Evolutionary conservation across 2,888 invertebrate genomes (phyloP), one percentile per base, ranked within the genome.

Genomic region (Sylvicola fuscatus): DNA sequence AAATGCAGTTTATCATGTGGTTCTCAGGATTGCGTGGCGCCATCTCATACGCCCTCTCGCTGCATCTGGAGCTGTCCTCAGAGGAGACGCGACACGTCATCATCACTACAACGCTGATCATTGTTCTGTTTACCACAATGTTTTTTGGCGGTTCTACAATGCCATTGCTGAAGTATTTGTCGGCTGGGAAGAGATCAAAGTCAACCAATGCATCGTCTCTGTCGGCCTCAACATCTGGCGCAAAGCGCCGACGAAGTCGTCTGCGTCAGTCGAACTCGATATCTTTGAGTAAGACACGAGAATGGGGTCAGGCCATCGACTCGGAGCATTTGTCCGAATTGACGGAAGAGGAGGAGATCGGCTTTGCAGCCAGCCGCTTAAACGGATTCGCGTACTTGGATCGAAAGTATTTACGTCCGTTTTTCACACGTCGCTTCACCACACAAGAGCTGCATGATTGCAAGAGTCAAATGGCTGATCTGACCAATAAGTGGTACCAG

Each of bases 1-100:
- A 92, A 60, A 95, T 92, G 89, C 93, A 93, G 76, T 93, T 95
- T 51, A 92, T 97, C 40, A 97, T 97, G 95, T 97, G 95, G 95
- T 95, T 95, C 56, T 92, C 92, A 55, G 84, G 95, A 32, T 61
- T 97, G 41, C 70, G 97, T 38, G 97, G 97, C 27, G 97, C 97
- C 7, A 93, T 98, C 54, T 95, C 97, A 0, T 98, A 98, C 60
- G 97, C 97, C 2, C 63, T 98, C 14, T 92, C 93, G 1, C 70
- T 98, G 36, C 95, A 98, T 64, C 70, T 97, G 50, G 84, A 89
- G 45, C 79, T 93, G 47, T 84, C 84, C 35, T 56, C 52, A 35
- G 82, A 86, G 52, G 92, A 95, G 61, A 93, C 89, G 1, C 71
- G 93, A 5, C 87, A 90, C 52, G 92, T 98, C 14, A 82, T 98